Evolutionary conservation across 2,888 invertebrate species (phyloP), one percentile per base, ranked within the genome.

Genomic region (Crossocerus cetratus): DNA sequence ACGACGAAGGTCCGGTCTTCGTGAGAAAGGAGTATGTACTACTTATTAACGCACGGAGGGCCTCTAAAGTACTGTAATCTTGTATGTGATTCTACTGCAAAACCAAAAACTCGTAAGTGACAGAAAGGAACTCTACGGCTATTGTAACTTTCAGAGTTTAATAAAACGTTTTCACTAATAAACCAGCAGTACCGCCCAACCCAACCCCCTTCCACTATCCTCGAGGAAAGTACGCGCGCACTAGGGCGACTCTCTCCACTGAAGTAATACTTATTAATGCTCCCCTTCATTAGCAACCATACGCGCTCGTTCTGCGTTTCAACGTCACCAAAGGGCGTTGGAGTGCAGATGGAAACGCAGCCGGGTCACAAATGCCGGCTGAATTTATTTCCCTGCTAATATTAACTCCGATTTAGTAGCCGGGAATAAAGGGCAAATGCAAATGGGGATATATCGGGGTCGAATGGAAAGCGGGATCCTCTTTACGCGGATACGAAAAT

Each of bases 81-180:
- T 86, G 73, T 86, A 85, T 86, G 77, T 80, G 80, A 80, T 77
- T 79, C 80, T 80, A 80, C 65, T 73, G 71, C 75, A 66, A 80
- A 73, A 54, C 63, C n/a, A n/a, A 61, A 68, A 62, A 71, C 70
- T 32, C 60, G 67, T 57, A 68, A 66, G 60, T 65, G 58, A 65
- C 65, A 66, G 58, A 78, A 70, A 73, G 73, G 79, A 85, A 85
- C 84, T 86, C 86, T 87, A 87, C 84, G 75, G 84, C 87, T 88
- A 87, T 88, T 88, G 86, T 87, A 88, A 86, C 86, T 88, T 87
- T 86, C 87, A 87, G 85, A 87, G 87, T 87, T 88, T 87, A 87
- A 88, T 87, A 87, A 87, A 86, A 86, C 86, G 86, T 87, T 88
- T 88, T 87, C 86, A 87, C 86, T 84, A 86, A 88, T 84, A 85